A percentile compares a stretch with the other conserved stretches of the same genome.
phyloP scores from a whole-genome alignment of 1,140 invertebrate species.

The Trissolcus basalis region DNA sequence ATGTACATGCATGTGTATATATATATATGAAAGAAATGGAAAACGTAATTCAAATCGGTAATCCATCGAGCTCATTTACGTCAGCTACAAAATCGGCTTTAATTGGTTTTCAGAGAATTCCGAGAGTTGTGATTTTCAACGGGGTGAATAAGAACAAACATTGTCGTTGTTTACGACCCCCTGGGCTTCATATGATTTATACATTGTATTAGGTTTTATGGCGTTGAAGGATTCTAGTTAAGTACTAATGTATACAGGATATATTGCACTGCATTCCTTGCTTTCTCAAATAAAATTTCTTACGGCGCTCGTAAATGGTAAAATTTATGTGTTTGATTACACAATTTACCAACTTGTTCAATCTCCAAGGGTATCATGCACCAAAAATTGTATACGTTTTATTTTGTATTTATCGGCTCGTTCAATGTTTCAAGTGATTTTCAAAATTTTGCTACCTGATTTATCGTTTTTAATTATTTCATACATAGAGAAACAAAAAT shows the following conservation, averaged over 20 bases:
- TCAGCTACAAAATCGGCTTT: constrained; percentile 13
- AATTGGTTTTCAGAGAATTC: constrained; percentile 37
- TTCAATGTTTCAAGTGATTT: too few species aligned
- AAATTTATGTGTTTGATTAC: constrained; percentile 7
- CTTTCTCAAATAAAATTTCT: constrained; percentile 7
- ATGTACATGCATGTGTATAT: too few species aligned
- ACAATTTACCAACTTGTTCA: neutral
- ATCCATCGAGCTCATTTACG: constrained; percentile 20
- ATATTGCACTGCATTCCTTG: constrained; percentile 5
- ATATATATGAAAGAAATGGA: neutral
- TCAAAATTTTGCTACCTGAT: too few species aligned
- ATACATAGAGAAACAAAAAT: too few species aligned
- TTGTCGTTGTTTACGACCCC: neutral
- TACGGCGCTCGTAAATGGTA: constrained; percentile 6
- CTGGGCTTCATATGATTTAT: constrained; percentile 2
- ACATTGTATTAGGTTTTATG: constrained; percentile 6
- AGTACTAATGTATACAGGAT: constrained; percentile 4
- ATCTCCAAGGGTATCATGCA: neutral
- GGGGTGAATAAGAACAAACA: neutral
- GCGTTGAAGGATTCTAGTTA: constrained; percentile 7
- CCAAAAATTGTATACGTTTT: too few species aligned
- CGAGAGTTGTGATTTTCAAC: neutral
- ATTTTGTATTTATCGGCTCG: too few species aligned
- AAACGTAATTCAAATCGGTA: neutral
- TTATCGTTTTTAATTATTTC: too few species aligned